Evolutionary conservation across 2,888 invertebrate genomes (phyloP), one percentile per base, ranked within the genome.

Genomic region (Pyralis farinalis): DNA sequence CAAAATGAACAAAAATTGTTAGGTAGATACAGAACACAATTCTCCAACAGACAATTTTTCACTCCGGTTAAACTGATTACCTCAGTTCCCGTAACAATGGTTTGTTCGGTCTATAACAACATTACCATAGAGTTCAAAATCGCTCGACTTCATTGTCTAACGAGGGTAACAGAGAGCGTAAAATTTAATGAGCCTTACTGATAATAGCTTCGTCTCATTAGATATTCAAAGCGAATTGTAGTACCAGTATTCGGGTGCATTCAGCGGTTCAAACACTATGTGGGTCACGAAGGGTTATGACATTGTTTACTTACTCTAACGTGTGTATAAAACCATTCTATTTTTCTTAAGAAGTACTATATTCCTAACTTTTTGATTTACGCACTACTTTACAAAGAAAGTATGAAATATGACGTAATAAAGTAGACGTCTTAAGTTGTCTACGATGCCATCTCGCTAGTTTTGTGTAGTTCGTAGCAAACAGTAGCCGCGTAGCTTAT

Each of bases 181-280:
- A 75, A 80, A 75, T 76, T 69, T 78, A 81, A 84, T 81, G 82
- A 75, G 67, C 63, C 68, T 55, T 64, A 65, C 65, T 73, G 71
- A 71, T 80, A 77, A 76, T 74, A 58, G 71, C 51, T 58, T 49
- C 55, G 69, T 55, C 68, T 76, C 75, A 79, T 81, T 82, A 77
- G 63, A 63, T 66, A 53, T 53, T 46, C 47, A 46, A 47, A 53
- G 35, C 34, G 34, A 41, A 50, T 10, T 30, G 41, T 44, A 44
- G 46, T 45, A 40, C 38, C 41, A 43, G 33, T 37, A 40, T 47
- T 37, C 42, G 38, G 40, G 42, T 49, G 49, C 47, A 45, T 48
- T 51, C 40, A 37, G 43, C 37, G 34, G 41, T 44, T 28, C 28
- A 40, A 43, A 32, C 22, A 33, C 37, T 25, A 42, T 22, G 25